Base-by-base conservation (phyloP, 2,113 vertebrate genomes). In the Pelecanoides urinatrix region DNA sequence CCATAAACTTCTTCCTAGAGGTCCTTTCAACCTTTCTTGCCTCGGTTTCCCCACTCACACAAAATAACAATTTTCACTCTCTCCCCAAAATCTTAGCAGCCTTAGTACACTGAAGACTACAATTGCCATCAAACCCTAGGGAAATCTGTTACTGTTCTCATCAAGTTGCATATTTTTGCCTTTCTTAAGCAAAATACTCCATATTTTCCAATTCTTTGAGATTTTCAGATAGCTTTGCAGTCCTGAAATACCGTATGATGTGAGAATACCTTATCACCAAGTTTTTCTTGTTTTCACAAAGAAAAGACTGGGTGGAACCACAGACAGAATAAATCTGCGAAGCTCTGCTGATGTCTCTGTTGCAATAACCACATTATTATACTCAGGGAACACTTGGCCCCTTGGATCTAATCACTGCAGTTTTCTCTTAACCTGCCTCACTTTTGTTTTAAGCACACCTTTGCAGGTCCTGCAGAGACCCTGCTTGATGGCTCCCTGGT, bases 391-490 rank as follows among this genome's bases (percentile, higher is more conserved):
- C 23, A 30, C 20, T 59, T 75, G 27, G 20, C 30, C 30, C 34
- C 18, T 40, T 67, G n/a, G 10, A 74, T 23, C 13, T 96, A 91
- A 93, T 86, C 88, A 86, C 36, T 80, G 38, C 20, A 78, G 26
- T 68, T 88, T 84, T 81, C 68, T 83, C 70, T 84, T 92, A 79
- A 72, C 49, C 40, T 91, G 44, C 22, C 47, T 88, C 34, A 36
- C 40, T 94, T 94, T 82, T 73, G 76, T 78, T 95, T 94, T 94
- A 95, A 97, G 61, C 73, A 95, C 62, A 92, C 62, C 58, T 94
- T 77, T 85, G 38, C 42, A 55, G 62, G 58, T 91, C 80, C 70
- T 92, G 18, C 32, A 88, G 94, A 80, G 81, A 85, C 44, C 14
- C 13, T 47, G 19, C 14, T 75, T 72, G 23, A 84, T 70, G 29